phyloP scores from a whole-genome alignment of 1,140 invertebrate species.

The Polypedilum pembai region DNA sequence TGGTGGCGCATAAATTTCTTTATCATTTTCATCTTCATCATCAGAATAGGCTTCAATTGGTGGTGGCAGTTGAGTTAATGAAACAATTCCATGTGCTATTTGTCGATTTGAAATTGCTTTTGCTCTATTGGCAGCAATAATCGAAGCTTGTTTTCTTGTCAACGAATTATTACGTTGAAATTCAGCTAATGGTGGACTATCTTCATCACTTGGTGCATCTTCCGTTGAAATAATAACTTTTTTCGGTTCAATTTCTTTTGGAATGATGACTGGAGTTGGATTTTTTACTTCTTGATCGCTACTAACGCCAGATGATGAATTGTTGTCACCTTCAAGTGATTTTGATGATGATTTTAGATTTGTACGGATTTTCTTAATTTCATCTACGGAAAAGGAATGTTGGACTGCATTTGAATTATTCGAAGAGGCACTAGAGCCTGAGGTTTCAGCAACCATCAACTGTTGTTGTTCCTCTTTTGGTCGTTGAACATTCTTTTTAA shows the following conservation, averaged over 20 bases:
- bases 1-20: constrained; percentile 50
- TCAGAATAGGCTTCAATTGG: constrained; percentile 69
- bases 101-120: constrained; percentile 40
- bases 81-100: constrained; percentile 52
- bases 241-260: constrained; percentile 34
- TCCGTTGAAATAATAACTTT: constrained; percentile 39
- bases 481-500: constrained; percentile 31
- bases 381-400: constrained; percentile 77
- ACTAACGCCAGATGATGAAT: constrained; percentile 77
- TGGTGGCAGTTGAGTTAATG: constrained; percentile 69
- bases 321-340: constrained; percentile 66
- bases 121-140: constrained; percentile 45
- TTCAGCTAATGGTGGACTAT: constrained; percentile 43
- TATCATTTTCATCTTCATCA: constrained; percentile 35
- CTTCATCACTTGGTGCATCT: constrained; percentile 41
- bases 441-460: constrained; percentile 48
- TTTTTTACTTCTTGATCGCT: constrained; percentile 68
- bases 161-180: constrained; percentile 53
- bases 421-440: constrained; percentile 53
- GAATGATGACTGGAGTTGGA: constrained; percentile 37
- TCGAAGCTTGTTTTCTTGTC: constrained; percentile 49
- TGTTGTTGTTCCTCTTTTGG: constrained; percentile 30
- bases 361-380: constrained; percentile 76
- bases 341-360: constrained; percentile 76
- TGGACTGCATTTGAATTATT: constrained; percentile 66